A percentile compares a stretch with the other conserved stretches of the same genome.
These are phyloP conservation scores for Edolisoma coerulescens DNA, from an alignment of 2,113 vertebrate species.

Conservation along the genomic window DNA sequence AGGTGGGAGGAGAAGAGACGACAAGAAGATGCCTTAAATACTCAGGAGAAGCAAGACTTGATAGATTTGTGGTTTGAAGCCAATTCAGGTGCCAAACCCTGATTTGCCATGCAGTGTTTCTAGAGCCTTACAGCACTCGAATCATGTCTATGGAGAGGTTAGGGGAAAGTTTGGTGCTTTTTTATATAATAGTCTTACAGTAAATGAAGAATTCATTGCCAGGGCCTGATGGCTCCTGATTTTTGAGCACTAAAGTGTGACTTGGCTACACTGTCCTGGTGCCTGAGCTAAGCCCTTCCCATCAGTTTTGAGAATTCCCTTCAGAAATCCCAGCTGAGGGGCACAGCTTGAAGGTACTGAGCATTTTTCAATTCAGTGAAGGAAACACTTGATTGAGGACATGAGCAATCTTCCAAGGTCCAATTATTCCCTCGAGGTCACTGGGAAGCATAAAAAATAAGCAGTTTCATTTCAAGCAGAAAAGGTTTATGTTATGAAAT, in stretches of 20 bases:
- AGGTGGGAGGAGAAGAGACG: neutral
- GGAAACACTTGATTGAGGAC: neutral
- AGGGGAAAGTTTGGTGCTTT: neutral
- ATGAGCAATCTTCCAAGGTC: neutral
- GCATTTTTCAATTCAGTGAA: neutral
- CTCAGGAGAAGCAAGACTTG: neutral
- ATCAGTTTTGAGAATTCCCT: neutral
- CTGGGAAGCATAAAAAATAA: neutral
- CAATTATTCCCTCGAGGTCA: neutral
- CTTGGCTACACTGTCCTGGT: neutral
- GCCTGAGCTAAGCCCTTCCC: rapidly evolving
- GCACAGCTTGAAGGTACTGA: neutral
- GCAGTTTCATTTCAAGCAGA: neutral
- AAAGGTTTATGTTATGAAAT: neutral
- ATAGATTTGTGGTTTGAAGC: neutral
- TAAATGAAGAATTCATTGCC: neutral
- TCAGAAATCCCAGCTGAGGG: neutral
- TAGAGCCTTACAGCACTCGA: neutral
- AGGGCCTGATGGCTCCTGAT: neutral
- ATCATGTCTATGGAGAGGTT: neutral
- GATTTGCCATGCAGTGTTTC: neutral
- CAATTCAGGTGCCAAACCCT: neutral
- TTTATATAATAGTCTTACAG: neutral
- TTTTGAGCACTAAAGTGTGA: neutral
- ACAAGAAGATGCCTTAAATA: neutral